These are phyloP conservation scores for Carassius auratus DNA, from an alignment of 2,113 vertebrate genomes.

Conservation along the genomic window DNA sequence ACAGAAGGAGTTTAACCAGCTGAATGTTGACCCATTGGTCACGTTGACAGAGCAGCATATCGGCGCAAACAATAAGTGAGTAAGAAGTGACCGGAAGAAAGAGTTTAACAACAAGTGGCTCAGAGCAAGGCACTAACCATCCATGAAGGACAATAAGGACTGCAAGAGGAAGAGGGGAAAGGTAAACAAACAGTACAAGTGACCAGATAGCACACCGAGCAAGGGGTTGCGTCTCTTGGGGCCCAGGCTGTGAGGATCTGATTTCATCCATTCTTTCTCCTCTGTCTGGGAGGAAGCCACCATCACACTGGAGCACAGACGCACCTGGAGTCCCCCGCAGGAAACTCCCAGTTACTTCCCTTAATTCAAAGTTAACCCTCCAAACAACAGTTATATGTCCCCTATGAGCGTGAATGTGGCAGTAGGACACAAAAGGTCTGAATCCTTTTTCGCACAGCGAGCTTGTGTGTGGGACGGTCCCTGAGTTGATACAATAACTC, in stretches of 20 bases:
- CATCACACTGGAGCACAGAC: constrained; percentile 66
- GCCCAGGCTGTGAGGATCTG: constrained; percentile 63
- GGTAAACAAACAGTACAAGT: constrained; percentile 53
- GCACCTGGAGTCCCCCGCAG: constrained; percentile 73
- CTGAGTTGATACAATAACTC: neutral
- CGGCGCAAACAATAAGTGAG: neutral
- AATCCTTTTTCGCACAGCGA: neutral
- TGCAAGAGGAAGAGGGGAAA: constrained; percentile 48
- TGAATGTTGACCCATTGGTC: neutral
- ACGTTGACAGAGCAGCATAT: neutral
- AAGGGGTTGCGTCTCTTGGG: constrained; percentile 64
- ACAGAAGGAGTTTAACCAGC: neutral
- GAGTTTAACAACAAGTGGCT: constrained; percentile 20
- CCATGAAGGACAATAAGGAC: constrained; percentile 40
- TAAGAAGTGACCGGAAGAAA: neutral
- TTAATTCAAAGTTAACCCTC: constrained; percentile 65
- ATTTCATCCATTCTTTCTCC: constrained; percentile 75
- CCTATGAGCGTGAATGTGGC: constrained; percentile 42
- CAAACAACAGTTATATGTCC: constrained; percentile 64
- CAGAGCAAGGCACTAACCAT: constrained; percentile 9
- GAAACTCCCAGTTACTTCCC: constrained; percentile 76
- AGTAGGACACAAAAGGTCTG: constrained; percentile 13
- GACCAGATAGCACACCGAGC: constrained; percentile 44
- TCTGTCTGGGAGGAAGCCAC: constrained; percentile 71
- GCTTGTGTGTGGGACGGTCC: neutral